Percentiles rank a stretch among this genome's conserved stretches.
Evolutionary conservation across 2,888 invertebrate species (phyloP).

Genomic region (Conops quadrifasciatus): DNA sequence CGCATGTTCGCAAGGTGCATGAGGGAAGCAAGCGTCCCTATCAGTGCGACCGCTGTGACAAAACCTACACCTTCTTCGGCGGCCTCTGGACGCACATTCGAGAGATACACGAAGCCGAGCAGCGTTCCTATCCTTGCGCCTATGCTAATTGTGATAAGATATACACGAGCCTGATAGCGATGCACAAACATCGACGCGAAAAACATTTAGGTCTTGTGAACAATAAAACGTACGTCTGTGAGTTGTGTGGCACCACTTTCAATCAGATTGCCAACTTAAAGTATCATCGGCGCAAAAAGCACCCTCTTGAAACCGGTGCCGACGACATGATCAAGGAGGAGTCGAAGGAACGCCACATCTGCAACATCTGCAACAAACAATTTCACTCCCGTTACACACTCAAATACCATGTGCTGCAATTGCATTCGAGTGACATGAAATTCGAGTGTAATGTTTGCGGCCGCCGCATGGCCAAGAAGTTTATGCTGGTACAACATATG

Average conservation of each 20-base stretch:
- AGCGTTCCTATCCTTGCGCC: slow-evolving; percentile 54
- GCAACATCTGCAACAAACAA: slow-evolving; percentile 54
- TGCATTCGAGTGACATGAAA: slow-evolving; percentile 50
- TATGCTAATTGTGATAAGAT: slow-evolving; percentile 55
- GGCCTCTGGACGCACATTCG: slow-evolving; percentile 59
- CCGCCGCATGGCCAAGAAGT: slow-evolving; percentile 56
- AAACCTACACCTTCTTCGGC: slow-evolving; percentile 57
- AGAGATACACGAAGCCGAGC: slow-evolving; percentile 53
- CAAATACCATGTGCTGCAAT: slow-evolving; percentile 54
- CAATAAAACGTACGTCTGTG: slow-evolving; percentile 56
- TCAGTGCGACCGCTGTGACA: slow-evolving; percentile 58
- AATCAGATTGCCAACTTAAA: slow-evolving; percentile 60
- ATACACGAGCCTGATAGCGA: slow-evolving; percentile 58
- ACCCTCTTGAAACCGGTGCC: slow-evolving; percentile 54
- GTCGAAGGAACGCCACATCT: slow-evolving; percentile 49
- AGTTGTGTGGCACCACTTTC: slow-evolving; percentile 60
- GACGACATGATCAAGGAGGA: slow-evolving; percentile 49
- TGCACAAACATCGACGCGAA: slow-evolving; percentile 59
- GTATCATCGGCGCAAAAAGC: slow-evolving; percentile 58
- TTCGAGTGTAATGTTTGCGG: slow-evolving; percentile 57
- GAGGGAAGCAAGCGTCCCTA: slow-evolving; percentile 58
- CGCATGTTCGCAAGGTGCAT: slow-evolving; percentile 57
- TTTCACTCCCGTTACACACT: slow-evolving; percentile 58
- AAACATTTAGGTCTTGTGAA: slow-evolving; percentile 50
- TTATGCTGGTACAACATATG: slow-evolving; percentile 60